Conservation (phyloP, 2,888 invertebrate genomes). For the Drosophila macrospina region DNA sequence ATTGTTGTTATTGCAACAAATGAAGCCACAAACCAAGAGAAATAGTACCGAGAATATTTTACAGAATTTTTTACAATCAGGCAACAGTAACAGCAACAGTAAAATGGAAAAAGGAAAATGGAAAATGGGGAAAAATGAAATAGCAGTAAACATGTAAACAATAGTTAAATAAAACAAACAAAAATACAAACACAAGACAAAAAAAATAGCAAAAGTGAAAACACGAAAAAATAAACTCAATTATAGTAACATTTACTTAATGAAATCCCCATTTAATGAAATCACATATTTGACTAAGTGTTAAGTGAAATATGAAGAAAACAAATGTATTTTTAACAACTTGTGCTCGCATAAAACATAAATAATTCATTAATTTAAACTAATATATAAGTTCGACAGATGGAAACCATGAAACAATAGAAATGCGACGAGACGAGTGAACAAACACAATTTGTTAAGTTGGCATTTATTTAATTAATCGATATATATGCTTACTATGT, state of each 20-base stretch:
- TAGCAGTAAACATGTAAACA: constrained; percentile 47
- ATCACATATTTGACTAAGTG: constrained; percentile 68
- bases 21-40: constrained; percentile 54
- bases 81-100: constrained; percentile 28
- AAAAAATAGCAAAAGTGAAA: constrained; percentile 69
- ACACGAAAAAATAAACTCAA: constrained; percentile 50
- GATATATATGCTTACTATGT: constrained; percentile 32
- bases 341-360: constrained; percentile 64
- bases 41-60: constrained; percentile 82
- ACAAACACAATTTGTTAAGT: constrained; percentile 66
- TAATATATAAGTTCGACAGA: constrained; percentile 47
- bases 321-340: constrained; percentile 68
- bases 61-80: constrained; percentile 76
- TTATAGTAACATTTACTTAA: constrained; percentile 68
- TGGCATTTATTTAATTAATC: constrained; percentile 57
- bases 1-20: constrained; percentile 75
- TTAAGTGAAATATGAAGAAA: constrained; percentile 60
- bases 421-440: constrained; percentile 17
- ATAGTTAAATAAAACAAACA: constrained; percentile 56
- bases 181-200: constrained; percentile 50
- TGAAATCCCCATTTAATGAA: constrained; percentile 26
- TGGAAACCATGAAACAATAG: constrained; percentile 31
- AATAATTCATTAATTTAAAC: constrained; percentile 22
- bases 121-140: constrained; percentile 6
- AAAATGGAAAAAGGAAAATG: too few relatives aligned